Percentiles rank a stretch among this genome's conserved stretches.
These are phyloP conservation scores for Villa cingulata DNA, from an alignment of 2,888 invertebrate species.

Conservation along the genomic window DNA sequence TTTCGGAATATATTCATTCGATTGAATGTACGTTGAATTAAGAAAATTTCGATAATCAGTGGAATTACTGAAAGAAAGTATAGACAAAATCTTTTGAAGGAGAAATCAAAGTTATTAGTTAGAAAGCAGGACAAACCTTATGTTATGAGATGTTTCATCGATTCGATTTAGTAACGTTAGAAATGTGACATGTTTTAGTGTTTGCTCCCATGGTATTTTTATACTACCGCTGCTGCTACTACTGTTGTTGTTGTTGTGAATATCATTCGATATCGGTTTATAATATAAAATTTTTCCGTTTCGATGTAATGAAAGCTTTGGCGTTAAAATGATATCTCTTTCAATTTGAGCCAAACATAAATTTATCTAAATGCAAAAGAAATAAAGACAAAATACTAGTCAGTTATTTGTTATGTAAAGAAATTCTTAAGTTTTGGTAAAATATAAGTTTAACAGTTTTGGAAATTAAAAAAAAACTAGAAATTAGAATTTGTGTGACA, in stretches of 20 bases:
- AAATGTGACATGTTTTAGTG: constrained; percentile 52
- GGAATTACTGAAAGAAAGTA: constrained; percentile 16
- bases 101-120: no score
- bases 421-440: no score
- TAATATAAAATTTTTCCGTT: constrained; percentile 30
- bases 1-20: constrained; percentile 30
- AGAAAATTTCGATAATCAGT: constrained; percentile 28
- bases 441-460: no score
- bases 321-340: constrained; percentile 32
- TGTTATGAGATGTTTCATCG: constrained; percentile 20
- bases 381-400: neutral
- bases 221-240: neutral
- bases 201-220: constrained; percentile 48
- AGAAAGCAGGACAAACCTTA: no score
- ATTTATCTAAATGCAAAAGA: neutral
- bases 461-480: no score
- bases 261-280: constrained; percentile 12
- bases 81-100: neutral
- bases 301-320: constrained; percentile 24
- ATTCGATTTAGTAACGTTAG: constrained; percentile 40
- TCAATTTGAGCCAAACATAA: constrained; percentile 17
- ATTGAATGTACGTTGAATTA: constrained; percentile 22
- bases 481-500: no score
- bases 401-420: no score
- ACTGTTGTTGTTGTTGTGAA: neutral